Evolutionary conservation across 2,888 invertebrate species (phyloP).

Genomic region (Epistrophella euchroma): DNA sequence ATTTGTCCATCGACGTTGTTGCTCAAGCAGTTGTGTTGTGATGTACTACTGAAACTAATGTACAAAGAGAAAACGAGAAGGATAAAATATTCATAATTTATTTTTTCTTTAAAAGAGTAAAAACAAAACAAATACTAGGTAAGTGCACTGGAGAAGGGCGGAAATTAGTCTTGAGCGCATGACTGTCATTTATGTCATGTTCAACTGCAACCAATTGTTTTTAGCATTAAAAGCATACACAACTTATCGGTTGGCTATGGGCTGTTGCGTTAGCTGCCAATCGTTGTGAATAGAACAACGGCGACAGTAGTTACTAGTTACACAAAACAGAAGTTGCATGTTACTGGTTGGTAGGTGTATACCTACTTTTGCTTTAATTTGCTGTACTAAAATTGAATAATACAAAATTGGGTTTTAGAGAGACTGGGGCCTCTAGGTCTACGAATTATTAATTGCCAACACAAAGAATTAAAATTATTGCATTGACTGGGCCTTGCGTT

Average conservation of each 20-base stretch:
- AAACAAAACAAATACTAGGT: neutral
- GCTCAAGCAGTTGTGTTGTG: neutral
- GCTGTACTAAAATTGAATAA: neutral
- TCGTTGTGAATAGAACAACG: slow-evolving; percentile 41
- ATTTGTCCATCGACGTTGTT: neutral
- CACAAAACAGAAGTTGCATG: neutral
- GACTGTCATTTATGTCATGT: slow-evolving; percentile 16
- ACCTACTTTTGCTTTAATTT: neutral
- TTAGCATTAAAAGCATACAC: slow-evolving; percentile 48
- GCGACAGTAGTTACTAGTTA: neutral
- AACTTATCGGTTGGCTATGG: slow-evolving; percentile 62
- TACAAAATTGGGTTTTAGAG: neutral
- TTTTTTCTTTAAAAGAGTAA: neutral
- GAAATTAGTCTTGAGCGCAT: slow-evolving; percentile 43
- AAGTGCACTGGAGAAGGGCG: neutral
- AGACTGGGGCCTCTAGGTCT: neutral
- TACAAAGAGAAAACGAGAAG: neutral
- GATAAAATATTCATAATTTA: neutral
- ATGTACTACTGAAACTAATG: neutral
- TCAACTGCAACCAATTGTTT: slow-evolving; percentile 2
- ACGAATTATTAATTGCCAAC: neutral
- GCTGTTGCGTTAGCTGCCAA: slow-evolving; percentile 41
- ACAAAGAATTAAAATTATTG: neutral
- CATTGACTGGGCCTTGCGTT: neutral
- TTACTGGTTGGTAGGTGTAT: neutral